Conservation (phyloP, 2,113 vertebrate species). For the Notothenia coriiceps region DNA sequence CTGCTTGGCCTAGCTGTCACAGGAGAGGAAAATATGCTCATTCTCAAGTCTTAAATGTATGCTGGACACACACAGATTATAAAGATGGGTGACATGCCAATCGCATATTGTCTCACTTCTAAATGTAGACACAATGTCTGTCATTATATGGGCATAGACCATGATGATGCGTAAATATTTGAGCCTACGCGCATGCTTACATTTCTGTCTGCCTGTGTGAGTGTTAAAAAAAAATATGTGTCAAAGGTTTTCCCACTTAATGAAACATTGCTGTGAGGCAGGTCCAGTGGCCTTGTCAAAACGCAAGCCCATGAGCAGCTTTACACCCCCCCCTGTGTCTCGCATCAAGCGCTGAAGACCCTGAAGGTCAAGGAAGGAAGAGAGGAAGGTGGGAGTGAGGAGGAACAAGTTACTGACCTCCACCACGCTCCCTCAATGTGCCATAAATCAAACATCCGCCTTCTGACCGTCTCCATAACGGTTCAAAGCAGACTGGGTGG, state of each 20-base stretch:
- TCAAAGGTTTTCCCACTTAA: slow-evolving; percentile 52
- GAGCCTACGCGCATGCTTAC: not conserved
- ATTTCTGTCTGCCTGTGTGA: slow-evolving; percentile 17
- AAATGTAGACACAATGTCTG: not conserved
- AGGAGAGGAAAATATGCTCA: slow-evolving; percentile 8
- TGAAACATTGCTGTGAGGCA: slow-evolving; percentile 39
- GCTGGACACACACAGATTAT: not conserved
- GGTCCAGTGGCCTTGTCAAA: slow-evolving; percentile 63
- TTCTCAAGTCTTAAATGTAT: slow-evolving; percentile 1
- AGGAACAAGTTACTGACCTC: slow-evolving; percentile 43
- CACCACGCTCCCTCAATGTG: slow-evolving; percentile 9
- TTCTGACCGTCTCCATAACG: slow-evolving; percentile 32
- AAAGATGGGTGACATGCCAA: not conserved
- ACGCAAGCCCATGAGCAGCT: slow-evolving; percentile 40
- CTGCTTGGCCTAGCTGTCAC: not conserved
- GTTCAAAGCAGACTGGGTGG: slow-evolving; percentile 7
- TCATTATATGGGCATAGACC: not conserved
- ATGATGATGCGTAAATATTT: not conserved
- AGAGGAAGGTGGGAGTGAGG: slow-evolving; percentile 24
- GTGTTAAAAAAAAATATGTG: slow-evolving; percentile 26
- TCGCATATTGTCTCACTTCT: not conserved
- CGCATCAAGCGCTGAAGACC: slow-evolving; percentile 40
- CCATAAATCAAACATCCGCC: slow-evolving; percentile 45
- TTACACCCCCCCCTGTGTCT: slow-evolving; percentile 34
- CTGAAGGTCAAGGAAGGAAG: slow-evolving; percentile 59